Evolutionary conservation across 2,888 invertebrate species (phyloP), one percentile per base, ranked within the genome.

Genomic region (Creontiades dilutus): DNA sequence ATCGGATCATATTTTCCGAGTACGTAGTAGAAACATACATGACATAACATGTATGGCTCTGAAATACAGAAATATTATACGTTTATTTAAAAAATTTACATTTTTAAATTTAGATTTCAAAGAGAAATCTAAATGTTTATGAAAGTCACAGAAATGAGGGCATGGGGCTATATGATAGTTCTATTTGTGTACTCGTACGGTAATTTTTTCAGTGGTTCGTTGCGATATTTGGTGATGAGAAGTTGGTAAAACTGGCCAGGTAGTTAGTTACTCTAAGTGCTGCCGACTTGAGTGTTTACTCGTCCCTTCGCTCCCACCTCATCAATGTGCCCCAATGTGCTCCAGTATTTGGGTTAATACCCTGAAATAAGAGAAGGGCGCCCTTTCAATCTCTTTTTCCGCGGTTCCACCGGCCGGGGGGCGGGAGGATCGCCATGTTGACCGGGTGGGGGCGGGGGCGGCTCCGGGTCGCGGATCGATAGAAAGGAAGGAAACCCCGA

Each of bases 381-480:
- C 5, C 23, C n/a, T 37, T 57, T 12, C 68, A 68, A 68, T 19
- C 27, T 27, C 14, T 76, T 76, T 76, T 76, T 75, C 12, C 68
- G 68, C 5, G 23, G 7, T 7, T 2, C 12, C 16, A 19, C 5
- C 37, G 46, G 75, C 14, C 27, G 28, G 78, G 46, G 16, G 47
- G 78, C 46, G 78, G 78, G n/a, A 5, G 78, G n/a, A 46, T 78
- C 78, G 78, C 78, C 78, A 78, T 78, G 78, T 78, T 78, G 78
- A 78, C 78, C 78, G 78, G 68, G 68, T 28, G 78, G 78, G 46
- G 78, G 46, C 78, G 78, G 76, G 14, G 3, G 27, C 16, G 76
- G 28, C 23, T 12, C 75, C 19, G 23, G 76, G 76, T 13, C 37
- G 46, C 78, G 16, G 78, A 78, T 78, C 78, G 78, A 78, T 78